Base-by-base conservation (phyloP, 2,888 invertebrate genomes). In the Osmoderma eremita region DNA sequence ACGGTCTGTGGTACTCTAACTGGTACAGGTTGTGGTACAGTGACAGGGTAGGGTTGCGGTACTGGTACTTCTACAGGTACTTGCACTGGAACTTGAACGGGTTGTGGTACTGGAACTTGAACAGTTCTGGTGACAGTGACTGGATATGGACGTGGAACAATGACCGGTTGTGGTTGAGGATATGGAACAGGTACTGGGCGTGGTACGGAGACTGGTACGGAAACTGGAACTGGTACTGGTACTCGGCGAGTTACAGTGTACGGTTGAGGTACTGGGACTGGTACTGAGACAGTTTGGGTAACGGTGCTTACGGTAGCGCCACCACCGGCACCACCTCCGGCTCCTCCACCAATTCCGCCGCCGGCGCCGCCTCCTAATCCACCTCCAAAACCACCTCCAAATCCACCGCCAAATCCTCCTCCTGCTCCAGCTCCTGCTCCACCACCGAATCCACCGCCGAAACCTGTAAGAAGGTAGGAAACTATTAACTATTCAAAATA, bases 31-130 rank as follows among this genome's bases (percentile, higher is more conserved):
- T 86, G 86, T 5, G 86, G 82, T 0, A 86, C 83, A 0, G 85
- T 84, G 24, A 86, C 86, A 2, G 86, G 84, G 65, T 85, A 85
- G 0, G 87, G 87, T 67, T 86, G 81, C 51, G 87, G 85, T 0
- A 87, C 81, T 1, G 81, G 80, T 6, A 86, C 81, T 1, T 81
- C 73, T 4, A 81, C 80, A 12, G 80, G 79, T 68, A 78, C 77
- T 12, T 81, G 79, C 36, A 79, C 78, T 5, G 81, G 80, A 10
- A 82, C 80, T 38, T 79, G 81, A 41, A 79, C 75, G 0, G 82
- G 82, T 67, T 79, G 79, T 2, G 82, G 81, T 36, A 82, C 80
- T 45, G 81, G 76, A 17, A 82, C 79, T 24, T 79, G 78, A 1
- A 81, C 79, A 10, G 81, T 77, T 38, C 82, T 74, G 30, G 78